phyloP scores from a whole-genome alignment of 2,113 vertebrate species.

The Mormyrus iriodes region DNA sequence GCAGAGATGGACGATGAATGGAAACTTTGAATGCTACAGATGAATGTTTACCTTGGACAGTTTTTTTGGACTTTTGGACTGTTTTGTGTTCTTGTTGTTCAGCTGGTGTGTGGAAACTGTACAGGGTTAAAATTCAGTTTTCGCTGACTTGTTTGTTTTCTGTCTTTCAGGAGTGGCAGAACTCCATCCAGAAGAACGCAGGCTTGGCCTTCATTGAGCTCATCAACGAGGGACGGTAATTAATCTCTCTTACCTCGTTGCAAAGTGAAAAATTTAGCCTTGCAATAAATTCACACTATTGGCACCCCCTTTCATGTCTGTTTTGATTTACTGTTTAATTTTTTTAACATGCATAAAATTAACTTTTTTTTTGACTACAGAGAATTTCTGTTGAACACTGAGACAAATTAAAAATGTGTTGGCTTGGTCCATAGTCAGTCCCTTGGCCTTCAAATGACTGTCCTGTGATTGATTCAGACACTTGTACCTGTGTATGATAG shows the following conservation, averaged over 20 bases:
- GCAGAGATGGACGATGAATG: background rate
- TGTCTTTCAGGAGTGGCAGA: conserved; percentile 91
- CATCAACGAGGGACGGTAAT: conserved; percentile 99
- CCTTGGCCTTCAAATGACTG: background rate
- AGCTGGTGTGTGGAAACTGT: background rate
- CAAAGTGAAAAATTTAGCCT: background rate
- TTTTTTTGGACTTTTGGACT: no score
- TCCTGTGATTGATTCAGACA: background rate
- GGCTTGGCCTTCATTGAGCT: conserved; percentile 98
- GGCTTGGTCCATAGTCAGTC: background rate
- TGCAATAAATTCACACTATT: background rate
- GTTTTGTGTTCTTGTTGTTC: background rate
- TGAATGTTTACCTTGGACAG: background rate
- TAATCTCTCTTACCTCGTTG: conserved; percentile 27
- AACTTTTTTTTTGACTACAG: background rate
- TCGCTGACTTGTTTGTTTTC: conserved; percentile 13
- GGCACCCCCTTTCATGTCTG: background rate
- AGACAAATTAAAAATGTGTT: background rate
- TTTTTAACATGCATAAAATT: background rate
- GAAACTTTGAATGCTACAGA: background rate
- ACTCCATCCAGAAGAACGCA: conserved; percentile 98
- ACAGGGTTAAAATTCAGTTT: background rate
- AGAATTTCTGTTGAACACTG: background rate
- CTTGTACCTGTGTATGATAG: background rate
- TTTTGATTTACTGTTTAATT: background rate